phyloP scores from a whole-genome alignment of 2,797 vertebrate species.

The Manis crassicaudata region DNA sequence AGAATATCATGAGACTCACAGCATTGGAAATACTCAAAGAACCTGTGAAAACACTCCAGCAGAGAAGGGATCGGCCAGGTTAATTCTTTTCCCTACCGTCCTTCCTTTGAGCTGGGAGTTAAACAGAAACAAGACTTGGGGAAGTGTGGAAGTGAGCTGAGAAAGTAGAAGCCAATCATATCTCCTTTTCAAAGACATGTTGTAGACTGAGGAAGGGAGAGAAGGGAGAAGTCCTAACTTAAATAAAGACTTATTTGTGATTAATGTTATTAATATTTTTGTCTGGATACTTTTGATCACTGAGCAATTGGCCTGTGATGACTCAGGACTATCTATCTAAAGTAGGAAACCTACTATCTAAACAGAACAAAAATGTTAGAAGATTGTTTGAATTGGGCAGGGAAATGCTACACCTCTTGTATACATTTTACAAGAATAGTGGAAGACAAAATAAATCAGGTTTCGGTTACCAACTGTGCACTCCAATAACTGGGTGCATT shows the following conservation, averaged over 20 bases:
- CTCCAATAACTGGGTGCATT: background rate
- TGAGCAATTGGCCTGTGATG: background rate
- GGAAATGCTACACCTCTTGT: background rate
- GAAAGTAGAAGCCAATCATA: background rate
- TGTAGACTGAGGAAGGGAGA: background rate
- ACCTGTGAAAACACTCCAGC: background rate
- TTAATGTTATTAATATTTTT: background rate
- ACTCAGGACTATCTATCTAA: background rate
- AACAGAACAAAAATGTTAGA: background rate
- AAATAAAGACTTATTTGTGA: background rate
- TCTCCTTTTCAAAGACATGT: background rate
- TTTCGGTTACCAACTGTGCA: background rate
- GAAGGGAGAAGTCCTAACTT: background rate
- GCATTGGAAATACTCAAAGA: background rate
- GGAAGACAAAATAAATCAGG: background rate
- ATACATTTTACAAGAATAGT: background rate
- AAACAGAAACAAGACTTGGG: background rate
- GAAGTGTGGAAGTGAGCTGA: background rate
- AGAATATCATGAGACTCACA: background rate
- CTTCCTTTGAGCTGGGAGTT: background rate
- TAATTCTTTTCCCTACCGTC: background rate
- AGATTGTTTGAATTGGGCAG: background rate
- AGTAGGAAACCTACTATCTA: background rate
- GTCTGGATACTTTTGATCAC: background rate
- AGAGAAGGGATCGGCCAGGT: background rate